phyloP scores from a whole-genome alignment of 2,888 invertebrate species.

The Melinaea marsaeus region DNA sequence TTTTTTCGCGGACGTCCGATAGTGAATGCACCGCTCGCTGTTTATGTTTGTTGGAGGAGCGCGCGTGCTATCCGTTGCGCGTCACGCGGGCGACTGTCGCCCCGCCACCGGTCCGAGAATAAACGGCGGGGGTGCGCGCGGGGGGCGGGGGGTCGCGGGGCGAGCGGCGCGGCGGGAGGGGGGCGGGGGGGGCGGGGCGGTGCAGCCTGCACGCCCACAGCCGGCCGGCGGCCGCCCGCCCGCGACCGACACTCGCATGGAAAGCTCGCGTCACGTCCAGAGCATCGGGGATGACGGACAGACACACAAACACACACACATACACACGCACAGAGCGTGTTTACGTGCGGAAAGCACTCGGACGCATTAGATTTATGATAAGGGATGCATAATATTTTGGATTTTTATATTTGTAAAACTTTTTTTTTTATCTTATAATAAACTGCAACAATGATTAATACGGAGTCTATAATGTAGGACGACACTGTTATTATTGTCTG shows the following conservation, averaged over 20 bases:
- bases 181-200: conserved; percentile 51
- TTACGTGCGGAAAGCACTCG: no score
- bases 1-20: conserved; percentile 57
- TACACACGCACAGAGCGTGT: not conserved
- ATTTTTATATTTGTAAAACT: no score
- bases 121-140: conserved; percentile 66
- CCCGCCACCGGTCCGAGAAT: conserved; percentile 71
- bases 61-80: conserved; percentile 65
- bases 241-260: conserved; percentile 36
- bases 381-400: no score
- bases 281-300: conserved; percentile 18
- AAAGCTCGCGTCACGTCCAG: conserved; percentile 26
- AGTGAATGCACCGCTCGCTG: conserved; percentile 66
- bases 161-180: conserved; percentile 44
- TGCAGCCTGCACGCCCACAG: conserved; percentile 73
- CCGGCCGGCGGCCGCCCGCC: conserved; percentile 56
- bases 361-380: no score
- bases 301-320: not conserved
- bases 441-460: no score
- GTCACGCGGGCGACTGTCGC: conserved; percentile 75
- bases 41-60: conserved; percentile 45
- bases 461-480: no score
- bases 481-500: no score
- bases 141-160: conserved; percentile 42
- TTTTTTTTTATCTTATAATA: no score